These are phyloP conservation scores for Himantopus leucocephalus DNA, from an alignment of 2,113 vertebrate species.

Conservation along the genomic window DNA sequence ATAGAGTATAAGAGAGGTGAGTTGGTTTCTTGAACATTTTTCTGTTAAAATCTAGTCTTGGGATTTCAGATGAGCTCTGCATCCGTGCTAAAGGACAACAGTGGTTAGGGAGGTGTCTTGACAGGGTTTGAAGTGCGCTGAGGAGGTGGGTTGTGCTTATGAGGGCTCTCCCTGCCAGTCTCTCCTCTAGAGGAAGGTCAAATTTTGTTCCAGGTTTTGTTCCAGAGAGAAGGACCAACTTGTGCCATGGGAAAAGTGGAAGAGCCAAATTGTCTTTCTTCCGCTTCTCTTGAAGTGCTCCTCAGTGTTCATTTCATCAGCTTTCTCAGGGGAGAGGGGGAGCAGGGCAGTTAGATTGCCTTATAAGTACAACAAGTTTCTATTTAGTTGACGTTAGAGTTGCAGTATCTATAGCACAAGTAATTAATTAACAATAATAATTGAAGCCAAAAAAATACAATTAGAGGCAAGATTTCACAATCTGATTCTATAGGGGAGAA, in stretches of 20 bases:
- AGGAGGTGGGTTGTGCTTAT: not conserved
- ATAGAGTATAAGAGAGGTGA: not conserved
- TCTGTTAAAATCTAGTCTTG: not conserved
- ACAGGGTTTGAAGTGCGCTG: not conserved
- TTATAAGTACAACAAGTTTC: not conserved
- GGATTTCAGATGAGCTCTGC: not conserved
- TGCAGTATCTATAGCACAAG: not conserved
- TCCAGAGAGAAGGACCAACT: not conserved
- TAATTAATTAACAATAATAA: not conserved
- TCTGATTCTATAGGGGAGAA: not conserved
- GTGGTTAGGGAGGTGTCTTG: not conserved
- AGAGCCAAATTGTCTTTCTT: not conserved
- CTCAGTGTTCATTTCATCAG: not conserved
- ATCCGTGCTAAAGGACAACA: not conserved
- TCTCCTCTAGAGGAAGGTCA: not conserved
- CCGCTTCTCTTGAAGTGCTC: not conserved
- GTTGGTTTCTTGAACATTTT: not conserved
- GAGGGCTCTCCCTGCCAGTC: not conserved
- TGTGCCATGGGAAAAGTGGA: not conserved
- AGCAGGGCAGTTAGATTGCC: not conserved
- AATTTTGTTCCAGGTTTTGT: not conserved
- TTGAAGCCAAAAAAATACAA: not conserved
- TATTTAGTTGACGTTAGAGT: not conserved
- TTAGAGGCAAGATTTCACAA: not conserved
- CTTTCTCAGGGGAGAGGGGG: not conserved